Evolutionary conservation across 2,797 vertebrate genomes (phyloP).

Genomic region (Falco novaeseelandiae): DNA sequence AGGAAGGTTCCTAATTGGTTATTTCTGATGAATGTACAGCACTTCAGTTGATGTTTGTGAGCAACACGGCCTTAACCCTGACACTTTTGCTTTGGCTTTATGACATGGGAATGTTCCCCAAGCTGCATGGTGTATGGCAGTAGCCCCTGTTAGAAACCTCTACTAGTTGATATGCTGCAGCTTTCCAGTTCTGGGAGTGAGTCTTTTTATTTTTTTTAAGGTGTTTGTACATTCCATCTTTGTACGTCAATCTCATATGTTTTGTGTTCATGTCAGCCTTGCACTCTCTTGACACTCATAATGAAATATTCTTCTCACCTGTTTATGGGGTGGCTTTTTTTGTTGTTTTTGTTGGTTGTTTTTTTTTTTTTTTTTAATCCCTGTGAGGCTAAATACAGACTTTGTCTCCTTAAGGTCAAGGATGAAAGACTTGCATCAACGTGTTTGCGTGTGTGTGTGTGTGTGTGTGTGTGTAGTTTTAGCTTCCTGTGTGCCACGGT

Average conservation of each 20-base stretch:
- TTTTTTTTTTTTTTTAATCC: background rate
- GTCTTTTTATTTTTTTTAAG: background rate
- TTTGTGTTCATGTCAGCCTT: slow-evolving; percentile 71
- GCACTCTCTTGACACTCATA: slow-evolving; percentile 50
- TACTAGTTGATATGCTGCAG: slow-evolving; percentile 40
- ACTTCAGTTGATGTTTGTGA: slow-evolving; percentile 71
- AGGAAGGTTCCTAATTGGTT: slow-evolving; percentile 49
- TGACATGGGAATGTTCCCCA: slow-evolving; percentile 74
- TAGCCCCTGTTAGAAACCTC: slow-evolving; percentile 48
- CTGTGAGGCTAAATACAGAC: slow-evolving; percentile 64
- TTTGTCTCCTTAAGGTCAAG: slow-evolving; percentile 73
- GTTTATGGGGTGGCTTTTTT: background rate
- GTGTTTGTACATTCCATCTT: slow-evolving; percentile 72
- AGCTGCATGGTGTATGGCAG: slow-evolving; percentile 19
- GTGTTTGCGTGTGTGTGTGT: slow-evolving; percentile 71
- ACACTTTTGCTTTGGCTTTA: slow-evolving; percentile 74
- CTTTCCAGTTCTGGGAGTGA: slow-evolving; percentile 48
- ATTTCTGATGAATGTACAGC: slow-evolving; percentile 75
- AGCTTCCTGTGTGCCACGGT: slow-evolving; percentile 76
- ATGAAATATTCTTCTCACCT: slow-evolving; percentile 46
- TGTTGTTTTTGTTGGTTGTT: background rate
- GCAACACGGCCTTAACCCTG: slow-evolving; percentile 79
- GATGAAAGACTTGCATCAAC: slow-evolving; percentile 73
- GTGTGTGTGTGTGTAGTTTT: slow-evolving; percentile 70
- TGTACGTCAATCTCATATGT: slow-evolving; percentile 50